A percentile compares a stretch with the other conserved stretches of the same genome.
Evolutionary conservation across 2,888 invertebrate genomes (phyloP).

Genomic region (Diloba caeruleocephala): DNA sequence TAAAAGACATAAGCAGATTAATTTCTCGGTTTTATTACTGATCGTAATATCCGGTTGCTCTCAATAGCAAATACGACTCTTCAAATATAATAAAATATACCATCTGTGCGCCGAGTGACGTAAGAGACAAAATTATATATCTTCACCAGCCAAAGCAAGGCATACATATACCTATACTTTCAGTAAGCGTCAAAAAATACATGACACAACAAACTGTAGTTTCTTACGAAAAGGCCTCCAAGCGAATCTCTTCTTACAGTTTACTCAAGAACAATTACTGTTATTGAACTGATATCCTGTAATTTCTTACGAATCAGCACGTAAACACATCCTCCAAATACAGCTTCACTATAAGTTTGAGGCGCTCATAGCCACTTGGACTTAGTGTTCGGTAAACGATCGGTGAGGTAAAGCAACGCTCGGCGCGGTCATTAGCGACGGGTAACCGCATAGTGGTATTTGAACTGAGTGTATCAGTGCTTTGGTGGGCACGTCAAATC

Average conservation of each 20-base stretch:
- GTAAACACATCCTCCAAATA: conserved; percentile 2
- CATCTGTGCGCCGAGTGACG: conserved; percentile 37
- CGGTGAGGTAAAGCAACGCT: no score
- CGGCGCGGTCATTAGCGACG: no score
- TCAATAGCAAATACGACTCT: conserved; percentile 59
- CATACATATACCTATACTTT: no score
- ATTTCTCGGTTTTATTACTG: conserved; percentile 62
- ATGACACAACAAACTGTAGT: no score
- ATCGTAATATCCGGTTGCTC: conserved; percentile 67
- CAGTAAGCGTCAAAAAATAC: no score
- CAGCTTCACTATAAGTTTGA: no score
- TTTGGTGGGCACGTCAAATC: no score
- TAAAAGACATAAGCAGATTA: conserved; percentile 52
- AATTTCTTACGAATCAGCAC: conserved; percentile 8
- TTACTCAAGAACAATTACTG: conserved; percentile 21
- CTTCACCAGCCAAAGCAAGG: conserved; percentile 36
- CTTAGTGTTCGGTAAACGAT: no score
- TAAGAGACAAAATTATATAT: conserved; percentile 30
- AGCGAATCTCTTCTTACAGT: conserved; percentile 8
- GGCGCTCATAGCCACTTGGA: no score
- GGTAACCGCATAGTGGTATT: no score
- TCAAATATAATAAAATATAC: conserved; percentile 69
- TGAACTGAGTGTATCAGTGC: no score
- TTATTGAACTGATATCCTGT: conserved; percentile 25
- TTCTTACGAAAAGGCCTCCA: neutral